Evolutionary conservation across 2,113 vertebrate species (phyloP), one percentile per base, ranked within the genome.

Genomic region (Girardinichthys multiradiatus): DNA sequence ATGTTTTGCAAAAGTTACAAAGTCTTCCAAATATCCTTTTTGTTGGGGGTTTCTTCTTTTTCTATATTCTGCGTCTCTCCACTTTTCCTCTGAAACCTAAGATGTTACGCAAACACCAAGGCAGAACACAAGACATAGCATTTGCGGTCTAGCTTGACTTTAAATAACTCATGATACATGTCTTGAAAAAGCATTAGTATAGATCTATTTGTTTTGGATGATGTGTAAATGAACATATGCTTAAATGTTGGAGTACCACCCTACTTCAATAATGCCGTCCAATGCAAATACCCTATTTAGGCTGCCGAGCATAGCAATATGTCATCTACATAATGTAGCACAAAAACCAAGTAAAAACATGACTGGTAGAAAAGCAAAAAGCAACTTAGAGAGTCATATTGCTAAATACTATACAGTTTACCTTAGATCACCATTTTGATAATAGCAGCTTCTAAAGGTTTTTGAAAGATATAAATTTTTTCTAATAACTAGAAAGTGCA

Each of bases 381-480:
- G 86, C 79, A 89, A 89, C 87, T 92, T 70, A 83, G 72, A 82
- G 85, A 83, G 79, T 81, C 60, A 88, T 86, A 83, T 37, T 42
- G 87, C 70, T 31, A 68, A 80, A 90, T 87, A 89, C 84, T 70
- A 80, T 87, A 87, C 83, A 72, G 79, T 77, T 82, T 84, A 81
- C 74, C 76, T 29, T 70, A 90, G 91, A 91, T 91, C 89, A 93
- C 91, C 92, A 91, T 91, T 94, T 89, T 92, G 87, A 92, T 90
- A 89, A 92, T 95, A 97, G 97, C 96, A 98, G 96, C 95, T 92
- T 92, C 89, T 92, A 92, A 88, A 93, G 79, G 85, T 89, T 90
- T 89, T 91, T 87, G 75, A 90, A 82, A 87, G 79, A 90, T 90
- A 88, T 83, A 90, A 76, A 83, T 89, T 90, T 89, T 88, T 79